Base-by-base conservation (phyloP, 2,113 vertebrate species). In the Carollia perspicillata region DNA sequence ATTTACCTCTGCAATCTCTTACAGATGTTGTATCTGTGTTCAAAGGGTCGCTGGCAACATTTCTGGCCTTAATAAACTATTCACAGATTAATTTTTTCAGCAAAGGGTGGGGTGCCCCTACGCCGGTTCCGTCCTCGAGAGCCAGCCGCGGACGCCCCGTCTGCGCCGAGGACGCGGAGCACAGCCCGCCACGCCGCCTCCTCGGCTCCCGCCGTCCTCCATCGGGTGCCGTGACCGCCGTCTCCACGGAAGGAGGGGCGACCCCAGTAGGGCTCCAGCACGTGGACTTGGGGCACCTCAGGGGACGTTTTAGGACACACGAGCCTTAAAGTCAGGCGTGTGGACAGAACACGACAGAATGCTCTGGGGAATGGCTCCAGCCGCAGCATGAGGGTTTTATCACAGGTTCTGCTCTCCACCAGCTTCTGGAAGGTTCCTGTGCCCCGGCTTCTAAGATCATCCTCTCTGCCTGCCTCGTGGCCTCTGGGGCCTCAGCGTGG, bases 1-100 rank as follows among this genome's bases (percentile, higher is more conserved):
- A 98, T 98, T 98, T 98, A 98, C 98, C 97, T 98, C 97, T 93
- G 97, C 94, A 97, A 98, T 97, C 98, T 97, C 98, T 98, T 98
- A 97, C 98, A 97, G 92, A 98, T 97, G 95, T 96, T 97, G 89
- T 97, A 88, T 95, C 75, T 89, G 77, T 95, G 98, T 98, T 79
- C 95, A 97, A 95, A 97, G 80, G 93, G 71, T 96, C n/a, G 37
- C 77, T 97, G 97, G 87, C 92, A 97, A 91, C 95, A 81, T 94
- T 93, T 96, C 89, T 37, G 9, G 83, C 94, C 94, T 96, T 96
- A 97, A 97, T 90, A 97, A 98, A 98, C 93, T 97, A 97, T 90
- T 89, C 95, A 63, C 10, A 4, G 53, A 95, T 98, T 95, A 98
- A 97, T 93, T 97, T 97, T 97, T 88, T 84, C 97, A 95, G 93